A percentile compares a stretch with the other conserved stretches of the same genome.
phyloP scores from a whole-genome alignment of 2,113 vertebrate genomes.

The human region DNA sequence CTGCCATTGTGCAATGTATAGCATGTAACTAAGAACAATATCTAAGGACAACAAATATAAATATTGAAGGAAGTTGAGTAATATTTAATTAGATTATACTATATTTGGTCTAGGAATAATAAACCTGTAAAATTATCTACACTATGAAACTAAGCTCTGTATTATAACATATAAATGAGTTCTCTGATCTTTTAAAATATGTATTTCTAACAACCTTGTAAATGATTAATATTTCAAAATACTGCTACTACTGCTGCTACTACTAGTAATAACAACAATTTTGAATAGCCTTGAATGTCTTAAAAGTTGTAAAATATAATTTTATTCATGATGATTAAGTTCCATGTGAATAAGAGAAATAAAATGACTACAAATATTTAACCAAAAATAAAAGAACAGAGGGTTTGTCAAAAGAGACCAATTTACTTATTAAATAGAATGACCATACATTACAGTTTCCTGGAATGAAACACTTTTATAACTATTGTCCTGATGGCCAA shows the following conservation, averaged over 20 bases:
- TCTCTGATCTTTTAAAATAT: background rate
- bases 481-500: background rate
- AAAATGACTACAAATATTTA: background rate
- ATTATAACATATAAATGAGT: background rate
- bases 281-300: background rate
- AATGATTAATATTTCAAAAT: conserved; percentile 27
- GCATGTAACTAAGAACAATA: background rate
- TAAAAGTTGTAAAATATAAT: background rate
- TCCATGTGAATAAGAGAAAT: background rate
- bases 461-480: background rate
- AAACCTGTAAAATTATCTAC: conserved; percentile 59
- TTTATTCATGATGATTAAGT: background rate
- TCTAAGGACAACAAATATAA: conserved; percentile 55
- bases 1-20: conserved; percentile 7
- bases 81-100: conserved; percentile 59
- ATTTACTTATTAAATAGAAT: background rate
- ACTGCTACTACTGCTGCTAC: background rate
- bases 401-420: background rate
- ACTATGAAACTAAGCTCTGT: conserved; percentile 50
- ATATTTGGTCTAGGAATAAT: conserved; percentile 54
- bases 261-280: background rate
- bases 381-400: background rate
- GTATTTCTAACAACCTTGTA: conserved; percentile 54
- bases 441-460: background rate
- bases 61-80: background rate